phyloP scores from a whole-genome alignment of 53 echinoderm and acorn worm genomes.

The Luidia sarsii region DNA sequence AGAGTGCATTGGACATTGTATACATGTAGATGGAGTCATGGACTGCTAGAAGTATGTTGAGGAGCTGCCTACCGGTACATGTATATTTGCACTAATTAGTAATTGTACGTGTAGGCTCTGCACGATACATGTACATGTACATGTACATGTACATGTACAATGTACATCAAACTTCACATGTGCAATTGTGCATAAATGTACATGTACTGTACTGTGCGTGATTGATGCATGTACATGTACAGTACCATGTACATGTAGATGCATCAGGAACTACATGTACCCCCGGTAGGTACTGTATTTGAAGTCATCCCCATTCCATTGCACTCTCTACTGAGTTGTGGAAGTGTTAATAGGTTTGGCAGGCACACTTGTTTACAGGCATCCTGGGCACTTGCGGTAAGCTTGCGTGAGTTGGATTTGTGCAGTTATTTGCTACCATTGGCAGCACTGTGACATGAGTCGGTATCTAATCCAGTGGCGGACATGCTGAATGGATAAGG shows the following conservation, averaged over 20 bases:
- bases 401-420: not conserved
- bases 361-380: not conserved
- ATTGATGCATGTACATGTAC: too few relatives aligned
- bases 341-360: not conserved
- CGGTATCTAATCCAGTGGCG: not conserved
- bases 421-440: not conserved
- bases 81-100: too few relatives aligned
- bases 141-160: conserved; percentile 7
- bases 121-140: conserved; percentile 7
- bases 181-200: not conserved
- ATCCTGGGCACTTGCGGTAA: not conserved
- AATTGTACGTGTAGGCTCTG: too few relatives aligned
- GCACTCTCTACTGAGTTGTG: not conserved
- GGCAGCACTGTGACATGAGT: not conserved
- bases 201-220: not conserved
- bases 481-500: too few relatives aligned
- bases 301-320: not conserved
- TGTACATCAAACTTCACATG: too few relatives aligned
- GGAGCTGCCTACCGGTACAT: too few relatives aligned
- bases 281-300: not conserved
- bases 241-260: too few relatives aligned
- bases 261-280: not conserved
- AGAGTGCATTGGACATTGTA: too few relatives aligned
- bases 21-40: too few relatives aligned
- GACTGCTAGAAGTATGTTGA: too few relatives aligned